Percentiles rank a stretch among this genome's conserved stretches.
Conservation (phyloP, 1,140 invertebrate genomes). For the Drosophila nebulosa region DNA sequence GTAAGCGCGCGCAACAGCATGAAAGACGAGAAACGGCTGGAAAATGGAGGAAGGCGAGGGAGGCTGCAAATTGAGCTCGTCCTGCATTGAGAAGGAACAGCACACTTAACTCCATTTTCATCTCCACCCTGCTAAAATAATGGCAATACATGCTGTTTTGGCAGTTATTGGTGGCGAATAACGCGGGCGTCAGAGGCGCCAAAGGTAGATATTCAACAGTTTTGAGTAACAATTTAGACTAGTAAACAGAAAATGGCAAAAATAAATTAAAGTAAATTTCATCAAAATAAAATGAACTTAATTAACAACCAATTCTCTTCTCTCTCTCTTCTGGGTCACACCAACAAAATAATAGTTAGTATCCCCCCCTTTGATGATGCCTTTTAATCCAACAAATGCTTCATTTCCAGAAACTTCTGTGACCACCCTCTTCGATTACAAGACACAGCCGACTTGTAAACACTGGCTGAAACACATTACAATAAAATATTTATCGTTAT, state of each 20-base stretch:
- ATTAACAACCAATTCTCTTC: too few species aligned
- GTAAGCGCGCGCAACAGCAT: conserved; percentile 74
- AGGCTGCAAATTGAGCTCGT: conserved; percentile 15
- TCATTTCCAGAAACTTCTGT: neutral
- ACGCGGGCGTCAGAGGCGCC: neutral
- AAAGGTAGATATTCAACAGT: too few species aligned
- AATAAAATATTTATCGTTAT: conserved; percentile 79
- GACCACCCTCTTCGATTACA: conserved; percentile 26
- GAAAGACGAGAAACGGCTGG: conserved; percentile 37
- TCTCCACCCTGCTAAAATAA: conserved; percentile 52
- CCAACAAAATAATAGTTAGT: too few species aligned
- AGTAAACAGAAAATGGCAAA: too few species aligned
- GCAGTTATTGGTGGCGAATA: conserved; percentile 30
- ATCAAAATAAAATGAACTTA: too few species aligned
- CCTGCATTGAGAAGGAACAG: conserved; percentile 47
- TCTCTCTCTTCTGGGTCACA: too few species aligned
- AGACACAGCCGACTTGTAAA: conserved; percentile 65
- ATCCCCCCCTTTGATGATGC: too few species aligned
- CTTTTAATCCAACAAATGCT: neutral
- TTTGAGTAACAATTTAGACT: too few species aligned
- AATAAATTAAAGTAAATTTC: too few species aligned
- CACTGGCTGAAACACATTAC: conserved; percentile 70
- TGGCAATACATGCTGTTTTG: conserved; percentile 71
- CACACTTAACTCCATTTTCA: conserved; percentile 23
- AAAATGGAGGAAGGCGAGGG: neutral